Base-by-base conservation (phyloP, 2,113 vertebrate species). In the zebrafish (Danio rerio) region DNA sequence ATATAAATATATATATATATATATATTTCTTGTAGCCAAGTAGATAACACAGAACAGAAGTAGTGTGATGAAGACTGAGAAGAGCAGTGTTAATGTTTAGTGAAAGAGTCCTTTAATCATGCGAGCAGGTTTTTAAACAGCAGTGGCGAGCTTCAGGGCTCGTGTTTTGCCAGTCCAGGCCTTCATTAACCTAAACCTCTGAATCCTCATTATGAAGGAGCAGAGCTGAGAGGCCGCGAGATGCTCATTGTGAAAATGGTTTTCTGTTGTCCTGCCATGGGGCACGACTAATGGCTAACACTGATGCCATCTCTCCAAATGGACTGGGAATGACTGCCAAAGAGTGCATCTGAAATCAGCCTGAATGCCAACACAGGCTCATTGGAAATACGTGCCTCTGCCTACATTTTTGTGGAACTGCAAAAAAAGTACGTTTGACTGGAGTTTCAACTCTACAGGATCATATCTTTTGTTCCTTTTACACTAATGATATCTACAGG, bases 121-220 rank as follows among this genome's bases (percentile, higher is more conserved):
- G 86, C 62, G 83, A 83, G 85, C 74, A 78, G 82, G 63, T 86
- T 83, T 89, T 89, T 87, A 89, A 84, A 87, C 84, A 87, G 87
- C 89, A 86, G 89, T 92, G 70, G 71, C 50, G 18, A 78, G 77
- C 84, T 86, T 78, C 63, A 68, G 84, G 84, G 81, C 84, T 83
- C 65, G 15, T 20, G 43, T 70, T 90, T 91, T 90, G 89, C 87
- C 89, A 90, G 91, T 87, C 91, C 87, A 88, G 85, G 87, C 78
- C 91, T 93, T 93, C 92, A 94, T 94, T 93, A 93, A 85, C 84
- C 87, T 85, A 84, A 68, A 83, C 92, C 91, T 85, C 84, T 82
- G 83, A 81, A 85, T 92, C 90, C 92, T 89, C 89, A 92, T 93
- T 91, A 91, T 93, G 93, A 93, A 92, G 92, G 90, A 89, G 89